Base-by-base conservation (phyloP, 2,888 invertebrate species). In the Oscheius onirici region DNA sequence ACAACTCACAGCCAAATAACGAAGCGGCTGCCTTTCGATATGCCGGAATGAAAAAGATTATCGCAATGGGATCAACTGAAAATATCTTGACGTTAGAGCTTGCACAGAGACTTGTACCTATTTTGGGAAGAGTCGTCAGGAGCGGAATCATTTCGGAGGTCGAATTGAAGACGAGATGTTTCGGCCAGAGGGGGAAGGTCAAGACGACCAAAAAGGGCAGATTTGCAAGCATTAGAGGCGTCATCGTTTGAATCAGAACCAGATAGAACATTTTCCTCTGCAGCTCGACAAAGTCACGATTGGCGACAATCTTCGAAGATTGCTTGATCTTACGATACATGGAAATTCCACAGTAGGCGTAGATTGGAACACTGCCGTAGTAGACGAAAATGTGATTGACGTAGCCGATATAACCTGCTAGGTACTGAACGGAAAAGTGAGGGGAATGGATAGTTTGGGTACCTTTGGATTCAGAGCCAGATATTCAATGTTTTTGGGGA, bases 1-100 rank as follows among this genome's bases (percentile, higher is more conserved):
- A 6, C 44, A 57, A 52, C 52, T 57, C n/a, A 57, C 57, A 34
- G 13, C 57, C 34, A 17, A 57, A 57, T 10, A 57, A 22, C 24
- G 11, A 15, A n/a, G 26, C 10, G 6, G 20, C 57, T 52, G 52
- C 52, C 13, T 52, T 52, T 24, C 52, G n/a, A 52, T 52, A 52
- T 17, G 20, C 22, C 22, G 52, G 52, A 8, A 52, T 6, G 13
- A 52, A 52, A 22, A 52, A 15, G 26, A 52, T 52, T 20, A 52
- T 52, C 1, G 52, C 57, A 10, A 34, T 34, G 15, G 28, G 57
- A 57, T 34, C 57, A 34, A 26, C 40, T 34, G 34, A 3, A 46
- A 46, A 46, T 46, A n/a, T 46, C 8, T 3, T 1, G 13, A 46
- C 46, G 13, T 46, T 46, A n/a, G 46, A 15, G 17, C 10, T 41